Evolutionary conservation across 1,140 invertebrate species (phyloP).

Genomic region (Ips nitidus): DNA sequence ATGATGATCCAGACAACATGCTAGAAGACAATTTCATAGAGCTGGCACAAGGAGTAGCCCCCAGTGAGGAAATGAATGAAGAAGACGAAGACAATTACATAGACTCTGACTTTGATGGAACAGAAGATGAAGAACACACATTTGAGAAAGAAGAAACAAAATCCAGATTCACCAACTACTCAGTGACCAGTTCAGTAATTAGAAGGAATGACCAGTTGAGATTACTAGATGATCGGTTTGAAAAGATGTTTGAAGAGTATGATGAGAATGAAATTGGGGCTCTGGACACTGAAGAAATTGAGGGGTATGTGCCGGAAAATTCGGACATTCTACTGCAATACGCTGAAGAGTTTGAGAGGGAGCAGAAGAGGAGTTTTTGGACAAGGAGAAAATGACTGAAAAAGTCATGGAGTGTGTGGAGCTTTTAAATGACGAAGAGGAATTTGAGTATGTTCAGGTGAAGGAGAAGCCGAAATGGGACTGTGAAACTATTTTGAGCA

Average conservation of each 20-base stretch:
- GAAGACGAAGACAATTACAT: slow-evolving; percentile 52
- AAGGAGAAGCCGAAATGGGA: slow-evolving; percentile 77
- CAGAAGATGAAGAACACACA: slow-evolving; percentile 44
- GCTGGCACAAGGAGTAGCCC: slow-evolving; percentile 61
- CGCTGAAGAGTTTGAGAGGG: slow-evolving; percentile 62
- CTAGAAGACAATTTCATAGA: slow-evolving; percentile 91
- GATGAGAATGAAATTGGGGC: slow-evolving; percentile 89
- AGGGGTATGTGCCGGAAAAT: slow-evolving; percentile 71
- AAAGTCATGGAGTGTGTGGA: slow-evolving; percentile 36
- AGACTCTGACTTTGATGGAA: slow-evolving; percentile 47
- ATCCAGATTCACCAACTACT: slow-evolving; percentile 90
- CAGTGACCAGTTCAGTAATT: slow-evolving; percentile 91
- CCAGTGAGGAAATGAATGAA: slow-evolving; percentile 45
- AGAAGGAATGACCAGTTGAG: slow-evolving; percentile 80
- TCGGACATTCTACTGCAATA: slow-evolving; percentile 68
- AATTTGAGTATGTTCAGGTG: slow-evolving; percentile 15
- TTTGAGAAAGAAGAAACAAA: slow-evolving; percentile 78
- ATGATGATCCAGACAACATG: slow-evolving; percentile 77
- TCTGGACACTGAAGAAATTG: slow-evolving; percentile 86
- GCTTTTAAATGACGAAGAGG: slow-evolving; percentile 2
- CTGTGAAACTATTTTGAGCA: slow-evolving; percentile 89
- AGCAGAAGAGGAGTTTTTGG: slow-evolving; percentile 63
- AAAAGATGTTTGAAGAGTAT: slow-evolving; percentile 83
- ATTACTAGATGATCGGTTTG: slow-evolving; percentile 88
- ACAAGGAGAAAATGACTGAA: slow-evolving; percentile 46